Evolutionary conservation across 1,140 invertebrate species (phyloP).

Genomic region (Ips nitidus): DNA sequence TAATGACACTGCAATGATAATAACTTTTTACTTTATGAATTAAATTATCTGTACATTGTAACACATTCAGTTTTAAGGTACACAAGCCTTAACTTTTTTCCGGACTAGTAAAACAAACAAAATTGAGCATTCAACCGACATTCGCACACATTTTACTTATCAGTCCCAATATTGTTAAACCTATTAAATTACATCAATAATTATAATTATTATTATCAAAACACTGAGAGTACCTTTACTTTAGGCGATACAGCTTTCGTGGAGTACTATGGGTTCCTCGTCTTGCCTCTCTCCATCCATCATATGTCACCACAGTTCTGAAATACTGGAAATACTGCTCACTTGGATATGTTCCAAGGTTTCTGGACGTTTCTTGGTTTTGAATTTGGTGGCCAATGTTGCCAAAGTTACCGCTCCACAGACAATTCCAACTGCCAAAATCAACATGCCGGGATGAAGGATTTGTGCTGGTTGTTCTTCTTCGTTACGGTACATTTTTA

Average conservation of each 20-base stretch:
- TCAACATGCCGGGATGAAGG: constrained; percentile 57
- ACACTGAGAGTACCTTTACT: background rate
- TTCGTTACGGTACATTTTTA: constrained; percentile 47
- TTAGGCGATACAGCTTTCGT: constrained; percentile 53
- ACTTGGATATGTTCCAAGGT: constrained; percentile 67
- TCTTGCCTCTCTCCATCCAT: constrained; percentile 52
- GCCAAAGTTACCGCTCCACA: constrained; percentile 32
- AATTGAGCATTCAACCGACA: too few relatives aligned
- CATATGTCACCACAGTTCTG: constrained; percentile 70
- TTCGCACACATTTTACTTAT: too few relatives aligned
- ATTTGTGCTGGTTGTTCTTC: constrained; percentile 14
- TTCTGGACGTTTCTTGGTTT: constrained; percentile 38
- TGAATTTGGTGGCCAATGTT: constrained; percentile 51
- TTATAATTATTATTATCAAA: constrained; percentile 21
- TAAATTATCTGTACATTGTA: too few relatives aligned
- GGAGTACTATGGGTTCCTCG: constrained; percentile 58
- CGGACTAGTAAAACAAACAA: too few relatives aligned
- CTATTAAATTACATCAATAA: constrained; percentile 37
- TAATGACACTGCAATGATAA: too few relatives aligned
- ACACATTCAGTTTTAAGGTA: too few relatives aligned
- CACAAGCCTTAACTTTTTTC: too few relatives aligned
- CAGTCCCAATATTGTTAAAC: too few relatives aligned
- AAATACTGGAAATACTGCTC: constrained; percentile 63
- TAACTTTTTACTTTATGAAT: too few relatives aligned
- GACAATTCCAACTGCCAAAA: constrained; percentile 50